These are phyloP conservation scores for Fragum sueziense DNA, from an alignment of 2,888 invertebrate genomes.

Conservation along the genomic window DNA sequence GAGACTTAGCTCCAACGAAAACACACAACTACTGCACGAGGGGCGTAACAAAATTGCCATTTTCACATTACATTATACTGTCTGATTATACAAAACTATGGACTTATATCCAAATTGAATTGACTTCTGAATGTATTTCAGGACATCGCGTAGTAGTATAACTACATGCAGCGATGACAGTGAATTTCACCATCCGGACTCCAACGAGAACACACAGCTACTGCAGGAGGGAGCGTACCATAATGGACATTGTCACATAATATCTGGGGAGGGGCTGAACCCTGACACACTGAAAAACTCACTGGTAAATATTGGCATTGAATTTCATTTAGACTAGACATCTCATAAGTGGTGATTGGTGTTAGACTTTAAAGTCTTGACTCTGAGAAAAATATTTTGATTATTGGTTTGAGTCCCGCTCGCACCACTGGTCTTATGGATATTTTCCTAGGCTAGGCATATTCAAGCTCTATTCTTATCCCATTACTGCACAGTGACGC, in stretches of 20 bases:
- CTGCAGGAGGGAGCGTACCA: conserved; percentile 5
- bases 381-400: no score
- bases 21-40: conserved; percentile 32
- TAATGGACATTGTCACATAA: conserved; percentile 12
- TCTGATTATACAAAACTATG: no score
- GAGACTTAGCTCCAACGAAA: conserved; percentile 32
- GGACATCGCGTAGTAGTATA: conserved; percentile 49
- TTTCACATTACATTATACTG: neutral
- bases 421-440: no score
- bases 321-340: no score
- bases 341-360: no score
- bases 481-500: no score
- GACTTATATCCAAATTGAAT: no score
- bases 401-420: no score
- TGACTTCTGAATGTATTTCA: conserved; percentile 12
- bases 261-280: neutral
- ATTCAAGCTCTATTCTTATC: no score
- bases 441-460: no score
- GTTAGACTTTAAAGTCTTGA: no score
- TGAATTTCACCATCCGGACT: conserved; percentile 21
- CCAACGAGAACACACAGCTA: conserved; percentile 44
- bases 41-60: conserved; percentile 1
- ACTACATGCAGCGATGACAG: conserved; percentile 25
- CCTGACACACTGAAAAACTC: neutral
- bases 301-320: conserved; percentile 12